Conservation (phyloP, 2,888 invertebrate species). For the Netelia fuscicornis region DNA sequence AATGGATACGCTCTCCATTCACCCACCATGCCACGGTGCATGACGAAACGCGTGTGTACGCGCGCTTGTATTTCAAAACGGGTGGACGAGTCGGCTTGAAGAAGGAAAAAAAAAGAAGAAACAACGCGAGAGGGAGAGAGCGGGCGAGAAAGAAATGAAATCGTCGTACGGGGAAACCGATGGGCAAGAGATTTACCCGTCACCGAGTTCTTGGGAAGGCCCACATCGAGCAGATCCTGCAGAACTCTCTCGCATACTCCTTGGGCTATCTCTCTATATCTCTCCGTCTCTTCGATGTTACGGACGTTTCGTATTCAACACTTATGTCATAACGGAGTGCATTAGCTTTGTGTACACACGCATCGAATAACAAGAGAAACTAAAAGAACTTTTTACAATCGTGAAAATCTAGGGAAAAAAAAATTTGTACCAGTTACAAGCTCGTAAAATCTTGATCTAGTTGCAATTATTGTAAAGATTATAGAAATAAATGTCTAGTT, state of each 20-base stretch:
- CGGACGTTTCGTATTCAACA: slow-evolving; percentile 26
- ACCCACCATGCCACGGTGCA: slow-evolving; percentile 53
- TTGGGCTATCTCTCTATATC: slow-evolving; percentile 37
- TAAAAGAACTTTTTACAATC: background rate
- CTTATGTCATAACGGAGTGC: slow-evolving; percentile 18
- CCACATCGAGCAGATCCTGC: slow-evolving; percentile 51
- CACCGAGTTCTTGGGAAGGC: slow-evolving; percentile 63
- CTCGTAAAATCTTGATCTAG: background rate
- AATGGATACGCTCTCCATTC: slow-evolving; percentile 64
- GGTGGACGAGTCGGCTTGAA: slow-evolving; percentile 32
- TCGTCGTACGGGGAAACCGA: slow-evolving; percentile 64
- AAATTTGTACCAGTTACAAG: background rate
- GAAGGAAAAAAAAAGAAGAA: background rate
- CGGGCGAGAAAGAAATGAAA: slow-evolving; percentile 45
- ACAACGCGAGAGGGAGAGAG: slow-evolving; percentile 43
- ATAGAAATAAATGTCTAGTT: background rate
- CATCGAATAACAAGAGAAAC: slow-evolving; percentile 3
- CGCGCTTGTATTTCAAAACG: slow-evolving; percentile 40
- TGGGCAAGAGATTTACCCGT: slow-evolving; percentile 54
- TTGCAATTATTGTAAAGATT: background rate
- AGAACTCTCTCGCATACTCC: slow-evolving; percentile 50
- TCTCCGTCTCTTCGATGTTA: slow-evolving; percentile 42
- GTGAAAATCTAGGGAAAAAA: slow-evolving; percentile 26
- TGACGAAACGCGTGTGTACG: slow-evolving; percentile 52
- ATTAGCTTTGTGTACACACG: slow-evolving; percentile 1